phyloP scores from a whole-genome alignment of 53 echinoderm and acorn worm species.

The Arbacia lixula region DNA sequence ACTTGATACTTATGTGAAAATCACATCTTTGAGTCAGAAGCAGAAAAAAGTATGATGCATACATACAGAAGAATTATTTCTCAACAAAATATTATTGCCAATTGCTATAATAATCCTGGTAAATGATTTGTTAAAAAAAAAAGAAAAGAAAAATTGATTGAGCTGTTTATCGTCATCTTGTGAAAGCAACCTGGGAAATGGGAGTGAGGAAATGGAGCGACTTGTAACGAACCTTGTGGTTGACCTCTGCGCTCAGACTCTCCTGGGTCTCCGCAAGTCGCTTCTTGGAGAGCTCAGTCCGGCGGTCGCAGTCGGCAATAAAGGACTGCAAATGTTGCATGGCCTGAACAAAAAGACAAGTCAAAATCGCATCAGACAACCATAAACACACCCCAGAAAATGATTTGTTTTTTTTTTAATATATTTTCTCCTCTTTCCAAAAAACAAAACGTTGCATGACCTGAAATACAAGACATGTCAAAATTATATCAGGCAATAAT shows the following conservation, averaged over 20 bases:
- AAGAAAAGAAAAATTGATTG: not conserved
- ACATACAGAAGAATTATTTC: no score
- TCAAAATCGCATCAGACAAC: no score
- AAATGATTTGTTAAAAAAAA: not conserved
- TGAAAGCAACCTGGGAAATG: no score
- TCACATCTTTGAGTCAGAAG: no score
- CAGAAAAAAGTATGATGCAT: no score
- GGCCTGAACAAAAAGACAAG: constrained; percentile 57
- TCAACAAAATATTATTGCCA: no score
- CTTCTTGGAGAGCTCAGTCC: constrained; percentile 94
- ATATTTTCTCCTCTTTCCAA: constrained; percentile 93
- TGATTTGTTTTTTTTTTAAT: no score
- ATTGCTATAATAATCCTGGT: not conserved
- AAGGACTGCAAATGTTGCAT: constrained; percentile 89
- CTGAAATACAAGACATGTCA: constrained; percentile 27
- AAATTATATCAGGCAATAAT: no score
- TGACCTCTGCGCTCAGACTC: constrained; percentile 92
- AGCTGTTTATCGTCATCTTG: no score
- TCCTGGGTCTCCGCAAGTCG: constrained; percentile 96
- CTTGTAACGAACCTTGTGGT: constrained; percentile 77
- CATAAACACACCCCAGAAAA: no score
- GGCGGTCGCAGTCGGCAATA: constrained; percentile 91
- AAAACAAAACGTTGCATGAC: constrained; percentile 82
- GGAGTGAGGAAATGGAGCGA: not conserved
- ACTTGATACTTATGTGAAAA: no score